Evolutionary conservation across 2,113 vertebrate species (phyloP).

Genomic region (Antidorcas marsupialis): DNA sequence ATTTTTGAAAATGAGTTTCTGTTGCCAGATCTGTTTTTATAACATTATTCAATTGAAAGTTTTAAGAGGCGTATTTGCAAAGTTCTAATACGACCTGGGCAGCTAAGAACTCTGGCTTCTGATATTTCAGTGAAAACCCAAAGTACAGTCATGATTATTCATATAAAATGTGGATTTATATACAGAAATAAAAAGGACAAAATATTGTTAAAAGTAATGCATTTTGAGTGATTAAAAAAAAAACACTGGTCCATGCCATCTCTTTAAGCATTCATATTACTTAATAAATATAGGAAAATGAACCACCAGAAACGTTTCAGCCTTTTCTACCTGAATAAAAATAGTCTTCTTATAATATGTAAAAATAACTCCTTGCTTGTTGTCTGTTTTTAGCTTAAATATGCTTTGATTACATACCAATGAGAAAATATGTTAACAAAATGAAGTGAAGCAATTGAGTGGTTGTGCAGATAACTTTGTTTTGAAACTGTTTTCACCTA

Average conservation of each 20-base stretch:
- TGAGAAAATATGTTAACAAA: background rate
- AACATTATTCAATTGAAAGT: conserved; percentile 58
- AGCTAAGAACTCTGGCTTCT: background rate
- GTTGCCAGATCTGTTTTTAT: conserved; percentile 25
- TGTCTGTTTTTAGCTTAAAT: background rate
- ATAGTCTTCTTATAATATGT: background rate
- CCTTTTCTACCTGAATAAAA: conserved; percentile 52
- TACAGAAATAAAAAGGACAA: conserved; percentile 36
- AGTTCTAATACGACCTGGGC: background rate
- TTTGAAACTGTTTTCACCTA: background rate
- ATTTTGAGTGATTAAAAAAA: conserved; percentile 46
- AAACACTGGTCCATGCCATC: background rate
- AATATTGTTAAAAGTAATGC: conserved; percentile 21
- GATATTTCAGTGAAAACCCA: conserved; percentile 44
- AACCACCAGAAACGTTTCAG: conserved; percentile 37
- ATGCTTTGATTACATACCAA: background rate
- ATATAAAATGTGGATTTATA: conserved; percentile 30
- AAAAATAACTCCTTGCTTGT: conserved; percentile 32
- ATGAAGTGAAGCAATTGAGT: background rate
- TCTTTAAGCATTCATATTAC: conserved; percentile 20
- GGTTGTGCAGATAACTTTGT: background rate
- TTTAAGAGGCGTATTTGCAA: conserved; percentile 58
- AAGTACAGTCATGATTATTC: conserved; percentile 35
- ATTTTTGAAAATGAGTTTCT: conserved; percentile 42
- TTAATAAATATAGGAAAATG: conserved; percentile 60